Conservation (phyloP, 2,797 vertebrate species). For the Malurus leucopterus region DNA sequence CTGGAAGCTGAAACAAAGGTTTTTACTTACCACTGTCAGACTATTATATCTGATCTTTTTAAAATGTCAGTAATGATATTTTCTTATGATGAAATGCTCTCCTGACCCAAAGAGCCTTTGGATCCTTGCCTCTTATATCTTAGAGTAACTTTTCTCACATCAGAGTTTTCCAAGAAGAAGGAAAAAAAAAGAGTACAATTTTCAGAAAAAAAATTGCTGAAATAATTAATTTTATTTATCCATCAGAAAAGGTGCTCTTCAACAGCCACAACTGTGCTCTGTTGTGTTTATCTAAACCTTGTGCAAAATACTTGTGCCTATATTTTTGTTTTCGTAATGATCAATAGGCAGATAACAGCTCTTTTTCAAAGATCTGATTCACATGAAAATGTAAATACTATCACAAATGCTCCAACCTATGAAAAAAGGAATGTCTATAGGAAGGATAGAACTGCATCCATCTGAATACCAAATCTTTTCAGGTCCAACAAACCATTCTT, state of each 20-base stretch:
- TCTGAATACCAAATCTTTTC: background rate
- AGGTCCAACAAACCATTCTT: background rate
- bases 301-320: background rate
- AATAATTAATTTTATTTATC: background rate
- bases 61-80: constrained; percentile 34
- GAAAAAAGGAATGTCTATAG: background rate
- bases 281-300: background rate
- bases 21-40: background rate
- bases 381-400: background rate
- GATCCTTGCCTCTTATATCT: background rate
- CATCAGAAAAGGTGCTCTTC: background rate
- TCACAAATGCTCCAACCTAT: background rate
- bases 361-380: background rate
- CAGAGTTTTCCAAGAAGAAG: background rate
- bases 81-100: constrained; percentile 10
- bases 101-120: background rate
- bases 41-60: constrained; percentile 2
- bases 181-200: background rate
- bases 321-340: background rate
- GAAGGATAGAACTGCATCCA: background rate
- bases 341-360: background rate
- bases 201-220: background rate
- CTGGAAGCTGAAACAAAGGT: background rate
- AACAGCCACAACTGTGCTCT: background rate
- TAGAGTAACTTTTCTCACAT: constrained; percentile 16